Percentiles rank a stretch among this genome's conserved stretches.
phyloP scores from a whole-genome alignment of 2,113 vertebrate species.

The Brachypodius melanocephalos region DNA sequence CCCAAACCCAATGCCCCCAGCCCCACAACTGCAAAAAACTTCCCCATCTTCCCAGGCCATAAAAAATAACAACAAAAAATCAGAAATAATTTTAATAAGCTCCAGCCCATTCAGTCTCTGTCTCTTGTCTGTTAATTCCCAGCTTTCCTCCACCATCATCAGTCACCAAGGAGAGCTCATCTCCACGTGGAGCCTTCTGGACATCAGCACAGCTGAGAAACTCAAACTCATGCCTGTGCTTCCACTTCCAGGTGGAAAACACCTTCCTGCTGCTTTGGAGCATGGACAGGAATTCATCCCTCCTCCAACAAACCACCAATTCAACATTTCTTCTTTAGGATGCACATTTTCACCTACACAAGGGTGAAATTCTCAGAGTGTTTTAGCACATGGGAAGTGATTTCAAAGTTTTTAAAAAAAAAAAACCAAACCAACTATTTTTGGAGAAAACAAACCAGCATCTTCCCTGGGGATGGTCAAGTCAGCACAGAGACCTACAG shows the following conservation, averaged over 20 bases:
- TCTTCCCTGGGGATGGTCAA: accelerated
- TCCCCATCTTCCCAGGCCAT: neutral
- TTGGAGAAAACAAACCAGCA: neutral
- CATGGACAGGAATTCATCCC: accelerated
- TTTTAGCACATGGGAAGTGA: neutral
- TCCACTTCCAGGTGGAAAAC: neutral
- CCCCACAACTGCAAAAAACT: neutral
- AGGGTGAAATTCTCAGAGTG: neutral
- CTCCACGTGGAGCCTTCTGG: neutral
- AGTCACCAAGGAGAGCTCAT: neutral
- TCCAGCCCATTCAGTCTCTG: neutral
- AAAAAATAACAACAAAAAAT: neutral
- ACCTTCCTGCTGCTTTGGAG: neutral
- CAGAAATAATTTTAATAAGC: neutral
- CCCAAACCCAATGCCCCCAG: neutral
- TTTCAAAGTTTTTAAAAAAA: neutral
- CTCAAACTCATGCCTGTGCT: accelerated
- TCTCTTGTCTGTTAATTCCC: neutral
- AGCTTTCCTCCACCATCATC: neutral
- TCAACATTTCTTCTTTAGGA: neutral
- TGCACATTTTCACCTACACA: neutral
- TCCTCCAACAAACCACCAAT: neutral
- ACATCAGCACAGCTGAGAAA: neutral
- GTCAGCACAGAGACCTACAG: neutral
- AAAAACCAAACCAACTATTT: neutral